Conservation (phyloP, 2,113 vertebrate genomes). For the Saccopteryx leptura region DNA sequence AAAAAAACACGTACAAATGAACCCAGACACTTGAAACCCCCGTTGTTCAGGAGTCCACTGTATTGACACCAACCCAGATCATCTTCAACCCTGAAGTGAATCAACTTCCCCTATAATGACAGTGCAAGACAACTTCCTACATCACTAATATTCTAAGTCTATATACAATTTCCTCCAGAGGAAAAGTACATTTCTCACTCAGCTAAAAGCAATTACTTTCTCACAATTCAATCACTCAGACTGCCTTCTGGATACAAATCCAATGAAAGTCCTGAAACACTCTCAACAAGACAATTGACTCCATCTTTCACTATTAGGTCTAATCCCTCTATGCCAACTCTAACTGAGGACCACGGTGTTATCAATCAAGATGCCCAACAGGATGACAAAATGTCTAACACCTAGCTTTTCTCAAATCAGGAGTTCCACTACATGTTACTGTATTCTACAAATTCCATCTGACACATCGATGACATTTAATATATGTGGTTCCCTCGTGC, state of each 20-base stretch:
- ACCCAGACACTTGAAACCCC: not conserved
- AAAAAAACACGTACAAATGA: not conserved
- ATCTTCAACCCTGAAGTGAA: constrained; percentile 1
- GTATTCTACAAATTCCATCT: not conserved
- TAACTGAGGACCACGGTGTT: not conserved
- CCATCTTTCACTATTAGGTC: not conserved
- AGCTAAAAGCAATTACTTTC: not conserved
- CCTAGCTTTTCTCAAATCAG: not conserved
- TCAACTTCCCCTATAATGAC: constrained; percentile 28
- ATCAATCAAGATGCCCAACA: not conserved
- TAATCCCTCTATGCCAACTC: not conserved
- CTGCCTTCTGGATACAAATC: not conserved
- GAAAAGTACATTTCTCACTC: not conserved
- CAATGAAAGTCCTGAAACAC: constrained; percentile 7
- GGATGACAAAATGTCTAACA: not conserved
- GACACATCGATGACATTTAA: not conserved
- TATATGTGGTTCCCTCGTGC: not conserved
- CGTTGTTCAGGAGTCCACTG: not conserved
- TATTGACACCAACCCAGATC: not conserved
- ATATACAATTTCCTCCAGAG: constrained; percentile 37
- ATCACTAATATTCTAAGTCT: not conserved
- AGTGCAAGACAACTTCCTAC: constrained; percentile 47
- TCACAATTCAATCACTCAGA: not conserved
- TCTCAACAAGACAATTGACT: not conserved
- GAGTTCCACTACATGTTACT: not conserved